Evolutionary conservation across 2,888 invertebrate species (phyloP), one percentile per base, ranked within the genome.

Genomic region (Lamproptera curius): DNA sequence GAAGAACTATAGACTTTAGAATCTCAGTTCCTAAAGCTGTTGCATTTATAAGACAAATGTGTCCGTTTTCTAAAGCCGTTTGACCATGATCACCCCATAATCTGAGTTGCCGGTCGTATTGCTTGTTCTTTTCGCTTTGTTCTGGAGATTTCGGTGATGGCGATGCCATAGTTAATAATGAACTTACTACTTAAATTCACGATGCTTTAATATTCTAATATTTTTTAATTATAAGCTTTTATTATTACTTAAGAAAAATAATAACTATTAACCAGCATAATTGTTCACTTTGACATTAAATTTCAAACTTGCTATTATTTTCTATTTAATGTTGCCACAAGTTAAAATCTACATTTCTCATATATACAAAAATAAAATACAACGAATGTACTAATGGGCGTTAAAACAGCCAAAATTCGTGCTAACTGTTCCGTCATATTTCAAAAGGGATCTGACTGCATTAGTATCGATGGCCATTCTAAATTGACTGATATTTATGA

Each of bases 41-140:
- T 1, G 97, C 98, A 81, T 98, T 97, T 55, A 99, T 93, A 16
- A 99, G 77, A 74, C 98, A 99, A 59, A 99, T 92, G 73, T 95
- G 94, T 11, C 97, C 93, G 54, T 91, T 90, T 89, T 99, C 98
- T 48, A 99, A 87, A 2, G 95, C 90, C 55, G 90, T 82, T 83
- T 99, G 99, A 0, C 99, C 99, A 82, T 98, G 97, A 73, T 99
- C 99, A 54, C 99, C 99, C 99, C 99, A 99, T 63, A 99, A 89
- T 70, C 97, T 95, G 52, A 95, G 83, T 78, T 95, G 95, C 63
- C 95, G 89, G 77, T 95, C 95, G 67, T 95, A 95, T 84, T 93
- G 94, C 70, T 92, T 91, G 55, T 88, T 91, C 74, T 93, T 94
- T 65, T 94, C 93, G 56, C 91, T 91, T 68, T 92, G 91, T 64